phyloP scores from a whole-genome alignment of 2,797 vertebrate species.

The Leuciscus waleckii region DNA sequence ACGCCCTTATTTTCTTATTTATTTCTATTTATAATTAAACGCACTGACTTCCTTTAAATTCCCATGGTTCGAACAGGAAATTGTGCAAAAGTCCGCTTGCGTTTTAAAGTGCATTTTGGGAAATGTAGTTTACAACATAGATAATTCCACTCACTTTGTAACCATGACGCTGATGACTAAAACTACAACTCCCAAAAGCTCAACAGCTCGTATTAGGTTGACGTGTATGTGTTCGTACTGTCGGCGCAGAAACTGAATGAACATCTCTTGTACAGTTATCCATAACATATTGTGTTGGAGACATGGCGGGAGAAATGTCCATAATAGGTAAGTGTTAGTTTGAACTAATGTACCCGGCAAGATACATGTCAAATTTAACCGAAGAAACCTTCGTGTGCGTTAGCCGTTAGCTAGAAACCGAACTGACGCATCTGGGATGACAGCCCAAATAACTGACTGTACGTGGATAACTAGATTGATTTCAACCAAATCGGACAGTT shows the following conservation, averaged over 20 bases:
- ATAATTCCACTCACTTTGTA: too few species aligned
- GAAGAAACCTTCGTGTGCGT: background rate
- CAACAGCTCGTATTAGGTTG: slow-evolving; percentile 37
- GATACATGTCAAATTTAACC: background rate
- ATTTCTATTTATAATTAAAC: too few species aligned
- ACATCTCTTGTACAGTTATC: slow-evolving; percentile 5
- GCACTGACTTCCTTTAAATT: too few species aligned
- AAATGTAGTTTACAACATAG: background rate
- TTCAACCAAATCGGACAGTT: background rate
- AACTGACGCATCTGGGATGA: slow-evolving; percentile 17
- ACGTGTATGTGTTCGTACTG: slow-evolving; percentile 72
- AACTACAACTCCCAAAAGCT: slow-evolving; percentile 76
- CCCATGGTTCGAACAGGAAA: background rate
- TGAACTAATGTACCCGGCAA: background rate
- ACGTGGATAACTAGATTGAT: background rate
- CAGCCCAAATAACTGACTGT: background rate
- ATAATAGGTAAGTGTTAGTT: slow-evolving; percentile 76
- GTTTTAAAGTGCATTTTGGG: slow-evolving; percentile 3
- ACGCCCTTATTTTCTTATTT: background rate
- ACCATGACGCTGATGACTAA: background rate
- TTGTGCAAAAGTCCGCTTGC: background rate
- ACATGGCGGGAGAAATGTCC: slow-evolving; percentile 80
- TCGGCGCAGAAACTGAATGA: slow-evolving; percentile 24
- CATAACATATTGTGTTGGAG: slow-evolving; percentile 3
- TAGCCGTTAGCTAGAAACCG: slow-evolving; percentile 25